Conservation (phyloP, 2,888 invertebrate genomes). For the Norana najaformis region DNA sequence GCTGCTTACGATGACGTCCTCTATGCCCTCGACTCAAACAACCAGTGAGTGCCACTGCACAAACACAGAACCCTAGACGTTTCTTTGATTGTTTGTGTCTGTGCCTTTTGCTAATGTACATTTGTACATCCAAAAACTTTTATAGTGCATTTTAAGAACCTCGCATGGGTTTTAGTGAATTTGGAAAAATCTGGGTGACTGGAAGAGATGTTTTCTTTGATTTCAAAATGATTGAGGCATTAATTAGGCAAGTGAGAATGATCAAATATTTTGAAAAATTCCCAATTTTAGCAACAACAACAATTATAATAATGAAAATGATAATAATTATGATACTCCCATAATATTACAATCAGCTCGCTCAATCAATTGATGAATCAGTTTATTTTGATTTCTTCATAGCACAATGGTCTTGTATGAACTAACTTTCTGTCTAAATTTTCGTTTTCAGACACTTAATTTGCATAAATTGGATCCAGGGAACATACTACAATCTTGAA, state of each 20-base stretch:
- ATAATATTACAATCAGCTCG: neutral
- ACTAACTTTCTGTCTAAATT: neutral
- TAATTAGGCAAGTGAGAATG: neutral
- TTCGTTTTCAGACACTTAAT: neutral
- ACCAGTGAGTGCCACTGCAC: neutral
- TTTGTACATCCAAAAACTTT: no score
- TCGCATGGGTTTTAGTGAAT: neutral
- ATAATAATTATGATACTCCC: neutral
- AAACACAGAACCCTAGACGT: neutral
- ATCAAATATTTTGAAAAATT: neutral
- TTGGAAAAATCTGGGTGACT: no score
- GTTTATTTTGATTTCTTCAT: neutral
- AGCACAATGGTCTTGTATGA: neutral
- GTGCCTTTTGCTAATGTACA: neutral
- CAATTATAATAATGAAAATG: neutral
- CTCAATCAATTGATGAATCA: neutral
- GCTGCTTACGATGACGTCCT: neutral
- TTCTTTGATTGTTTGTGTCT: neutral
- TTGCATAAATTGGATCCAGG: constrained; percentile 13
- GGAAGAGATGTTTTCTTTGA: neutral
- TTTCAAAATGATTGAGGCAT: neutral
- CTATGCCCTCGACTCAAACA: neutral
- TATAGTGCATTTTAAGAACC: no score
- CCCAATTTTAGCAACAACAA: neutral
- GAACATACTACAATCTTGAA: neutral